Evolutionary conservation across 2,888 invertebrate genomes (phyloP).

Genomic region (Trichogramma dendrolimi): DNA sequence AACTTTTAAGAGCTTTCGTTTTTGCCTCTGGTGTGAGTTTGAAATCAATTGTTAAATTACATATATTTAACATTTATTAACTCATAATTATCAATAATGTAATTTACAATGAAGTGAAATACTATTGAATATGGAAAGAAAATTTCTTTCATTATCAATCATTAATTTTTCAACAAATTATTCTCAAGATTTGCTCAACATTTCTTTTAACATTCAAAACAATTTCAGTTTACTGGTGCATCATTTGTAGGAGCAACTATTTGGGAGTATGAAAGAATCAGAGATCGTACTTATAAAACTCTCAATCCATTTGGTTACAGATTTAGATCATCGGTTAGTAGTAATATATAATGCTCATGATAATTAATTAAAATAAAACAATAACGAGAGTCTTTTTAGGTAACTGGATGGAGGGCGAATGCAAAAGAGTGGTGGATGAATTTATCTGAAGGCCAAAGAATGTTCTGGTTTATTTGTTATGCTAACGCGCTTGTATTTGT

Average conservation of each 20-base stretch:
- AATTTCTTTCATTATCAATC: conserved; percentile 1
- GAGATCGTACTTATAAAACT: conserved; percentile 39
- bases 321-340: conserved; percentile 10
- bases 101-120: background rate
- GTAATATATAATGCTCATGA: background rate
- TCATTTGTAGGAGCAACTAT: conserved; percentile 74
- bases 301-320: conserved; percentile 27
- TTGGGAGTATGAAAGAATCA: conserved; percentile 79
- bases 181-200: background rate
- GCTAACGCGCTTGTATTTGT: conserved; percentile 75
- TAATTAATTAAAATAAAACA: background rate
- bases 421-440: conserved; percentile 67
- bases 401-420: conserved; percentile 42
- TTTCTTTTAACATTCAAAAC: conserved; percentile 1
- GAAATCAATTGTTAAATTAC: background rate
- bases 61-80: background rate
- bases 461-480: conserved; percentile 76
- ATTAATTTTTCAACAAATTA: conserved; percentile 1
- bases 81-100: background rate
- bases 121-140: background rate
- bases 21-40: conserved; percentile 63
- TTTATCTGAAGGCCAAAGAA: conserved; percentile 68
- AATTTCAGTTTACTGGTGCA: conserved; percentile 62
- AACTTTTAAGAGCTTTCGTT: conserved; percentile 60
- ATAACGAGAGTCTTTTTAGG: conserved; percentile 31